Evolutionary conservation across 2,113 vertebrate genomes (phyloP), one percentile per base, ranked within the genome.

Genomic region (Ia io): DNA sequence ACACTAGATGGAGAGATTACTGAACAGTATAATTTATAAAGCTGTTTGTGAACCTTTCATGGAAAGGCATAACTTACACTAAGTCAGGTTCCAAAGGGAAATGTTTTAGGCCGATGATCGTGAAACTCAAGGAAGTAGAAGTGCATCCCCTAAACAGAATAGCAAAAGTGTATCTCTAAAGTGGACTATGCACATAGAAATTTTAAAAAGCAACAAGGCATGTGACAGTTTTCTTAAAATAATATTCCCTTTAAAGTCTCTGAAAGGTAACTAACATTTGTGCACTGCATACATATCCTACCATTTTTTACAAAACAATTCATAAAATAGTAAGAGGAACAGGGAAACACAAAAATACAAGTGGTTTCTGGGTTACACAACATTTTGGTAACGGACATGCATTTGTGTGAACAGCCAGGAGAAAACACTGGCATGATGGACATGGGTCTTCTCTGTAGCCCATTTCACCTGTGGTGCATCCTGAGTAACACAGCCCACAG

Each of bases 231-330:
- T 88, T 14, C 47, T 79, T 77, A 89, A 84, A 82, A 87, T 92
- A 74, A 82, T 35, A 71, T 93, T 89, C 90, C 35, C 73, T 70
- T 28, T 92, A 63, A 87, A 35, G 40, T 83, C 56, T 95, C 79
- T 95, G 84, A 87, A 91, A 93, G 63, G 56, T 95, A 88, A 85
- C 71, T 94, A 84, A 84, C 70, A 84, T 32, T 37, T 88, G 28
- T 44, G 40, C 67, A 85, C 44, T 79, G 93, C 23, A 42, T 3
- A 84, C 32, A 53, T 16, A 90, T 47, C 61, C 56, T 89, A 87
- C 12, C 56, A 32, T 65, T 90, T 93, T 85, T 82, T 76, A 77
- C 40, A 80, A 94, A 59, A 96, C 59, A 93, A 83, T 85, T 86
- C 35, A 80, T 94, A 84, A 91, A 97, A 77, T 85, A 49, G 88